phyloP scores from a whole-genome alignment of 2,888 invertebrate species.

The Acleris literana region DNA sequence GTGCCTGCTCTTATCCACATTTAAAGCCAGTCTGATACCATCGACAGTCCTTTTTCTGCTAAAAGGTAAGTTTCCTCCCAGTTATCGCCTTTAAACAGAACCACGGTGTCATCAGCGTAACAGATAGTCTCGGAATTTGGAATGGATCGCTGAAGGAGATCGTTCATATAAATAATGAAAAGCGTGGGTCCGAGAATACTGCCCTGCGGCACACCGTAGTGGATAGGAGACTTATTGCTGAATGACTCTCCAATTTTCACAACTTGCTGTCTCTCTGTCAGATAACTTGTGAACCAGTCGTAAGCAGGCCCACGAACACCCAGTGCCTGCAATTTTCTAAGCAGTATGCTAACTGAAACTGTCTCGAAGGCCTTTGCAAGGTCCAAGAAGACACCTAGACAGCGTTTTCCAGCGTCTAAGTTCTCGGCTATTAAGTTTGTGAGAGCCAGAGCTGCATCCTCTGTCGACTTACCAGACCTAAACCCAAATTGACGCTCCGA shows the following conservation, averaged over 20 bases:
- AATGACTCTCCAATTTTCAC: neutral
- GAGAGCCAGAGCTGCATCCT: neutral
- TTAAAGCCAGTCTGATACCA: neutral
- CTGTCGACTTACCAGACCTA: neutral
- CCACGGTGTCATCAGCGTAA: neutral
- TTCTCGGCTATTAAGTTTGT: neutral
- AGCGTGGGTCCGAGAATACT: neutral
- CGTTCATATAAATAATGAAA: neutral
- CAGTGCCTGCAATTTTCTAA: neutral
- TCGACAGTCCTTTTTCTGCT: neutral
- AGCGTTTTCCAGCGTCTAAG: neutral
- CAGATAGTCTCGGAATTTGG: neutral
- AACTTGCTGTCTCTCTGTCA: neutral
- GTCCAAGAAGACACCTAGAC: neutral
- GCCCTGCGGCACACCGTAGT: neutral
- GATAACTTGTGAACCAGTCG: neutral
- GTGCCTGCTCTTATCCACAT: neutral
- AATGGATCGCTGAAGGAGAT: neutral
- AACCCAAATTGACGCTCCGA: neutral
- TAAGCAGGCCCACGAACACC: neutral
- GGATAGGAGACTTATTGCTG: neutral
- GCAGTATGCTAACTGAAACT: neutral
- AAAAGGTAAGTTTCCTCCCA: too few relatives aligned
- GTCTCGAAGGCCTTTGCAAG: neutral
- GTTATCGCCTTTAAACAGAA: too few relatives aligned